phyloP scores from a whole-genome alignment of 2,797 vertebrate species.

The Myripristis jacobus region DNA sequence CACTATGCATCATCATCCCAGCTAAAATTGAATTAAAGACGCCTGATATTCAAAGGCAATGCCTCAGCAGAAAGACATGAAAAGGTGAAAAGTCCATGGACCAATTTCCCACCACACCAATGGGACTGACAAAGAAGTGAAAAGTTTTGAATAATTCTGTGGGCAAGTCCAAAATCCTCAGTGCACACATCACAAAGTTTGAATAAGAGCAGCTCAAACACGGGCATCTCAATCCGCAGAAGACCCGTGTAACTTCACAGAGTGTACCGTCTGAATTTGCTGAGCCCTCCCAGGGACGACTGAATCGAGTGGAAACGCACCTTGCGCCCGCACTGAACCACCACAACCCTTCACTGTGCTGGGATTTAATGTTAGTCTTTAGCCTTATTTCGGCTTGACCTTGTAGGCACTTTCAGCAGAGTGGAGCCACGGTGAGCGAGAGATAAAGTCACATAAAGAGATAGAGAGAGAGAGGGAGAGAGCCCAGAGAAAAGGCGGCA shows the following conservation, averaged over 20 bases:
- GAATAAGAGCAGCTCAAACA: conserved; percentile 25
- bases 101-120: conserved; percentile 9
- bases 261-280: conserved; percentile 18
- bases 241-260: conserved; percentile 11
- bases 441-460: conserved; percentile 31
- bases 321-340: background rate
- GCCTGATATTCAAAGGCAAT: background rate
- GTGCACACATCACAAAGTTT: conserved; percentile 30
- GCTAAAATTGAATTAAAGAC: conserved; percentile 4
- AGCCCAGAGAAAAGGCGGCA: conserved; percentile 17
- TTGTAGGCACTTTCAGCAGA: conserved; percentile 33
- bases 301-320: conserved; percentile 37
- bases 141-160: too few species aligned
- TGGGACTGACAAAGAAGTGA: conserved; percentile 10
- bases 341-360: conserved; percentile 22
- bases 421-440: conserved; percentile 3
- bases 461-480: conserved; percentile 6
- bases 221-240: conserved; percentile 22
- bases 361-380: conserved; percentile 60
- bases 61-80: conserved; percentile 15
- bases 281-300: conserved; percentile 34
- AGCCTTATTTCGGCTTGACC: conserved; percentile 60
- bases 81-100: conserved; percentile 15
- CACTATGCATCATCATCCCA: background rate
- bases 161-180: conserved; percentile 28